Conservation (phyloP, 1,140 invertebrate species). For the Trialeurodes vaporariorum region DNA sequence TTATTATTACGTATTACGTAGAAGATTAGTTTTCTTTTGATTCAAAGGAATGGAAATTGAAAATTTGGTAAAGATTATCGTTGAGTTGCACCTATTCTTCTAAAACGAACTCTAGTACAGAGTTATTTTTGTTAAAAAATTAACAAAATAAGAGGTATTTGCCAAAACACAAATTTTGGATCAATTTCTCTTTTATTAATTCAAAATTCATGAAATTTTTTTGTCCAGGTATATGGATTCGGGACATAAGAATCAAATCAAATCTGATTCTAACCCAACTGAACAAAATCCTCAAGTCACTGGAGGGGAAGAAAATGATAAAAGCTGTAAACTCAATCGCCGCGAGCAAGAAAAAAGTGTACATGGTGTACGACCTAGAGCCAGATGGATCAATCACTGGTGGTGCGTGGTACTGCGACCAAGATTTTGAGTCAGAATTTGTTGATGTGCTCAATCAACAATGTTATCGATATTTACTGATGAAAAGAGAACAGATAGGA, state of each 20-base stretch:
- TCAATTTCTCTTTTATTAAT: no score
- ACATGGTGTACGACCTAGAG: slow-evolving; percentile 90
- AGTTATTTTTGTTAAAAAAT: no score
- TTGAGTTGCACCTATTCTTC: no score
- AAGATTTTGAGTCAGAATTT: slow-evolving; percentile 96
- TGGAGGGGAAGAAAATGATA: slow-evolving; percentile 66
- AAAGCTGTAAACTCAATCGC: not conserved
- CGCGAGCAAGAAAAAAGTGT: slow-evolving; percentile 87
- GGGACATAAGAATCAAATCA: slow-evolving; percentile 80
- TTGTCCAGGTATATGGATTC: slow-evolving; percentile 65
- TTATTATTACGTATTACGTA: no score
- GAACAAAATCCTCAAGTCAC: slow-evolving; percentile 84
- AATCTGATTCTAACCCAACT: slow-evolving; percentile 80
- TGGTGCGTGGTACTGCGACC: slow-evolving; percentile 41
- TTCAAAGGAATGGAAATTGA: no score
- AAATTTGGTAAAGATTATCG: no score
- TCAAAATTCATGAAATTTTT: no score
- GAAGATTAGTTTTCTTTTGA: no score
- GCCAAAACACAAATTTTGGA: no score
- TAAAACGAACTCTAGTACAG: no score
- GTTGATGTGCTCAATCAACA: slow-evolving; percentile 91
- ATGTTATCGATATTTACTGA: slow-evolving; percentile 60
- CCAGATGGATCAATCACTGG: slow-evolving; percentile 92
- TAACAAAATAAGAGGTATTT: no score
- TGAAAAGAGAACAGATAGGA: slow-evolving; percentile 48